Evolutionary conservation across 2,113 vertebrate genomes (phyloP).

Genomic region (rabbit (Oryctolagus cuniculus)): mOryCun1.1 NC_091438.1:111961501-111962000

Average conservation of each 20-base stretch:
- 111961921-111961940: background rate
- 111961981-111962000: background rate
- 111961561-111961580: background rate
- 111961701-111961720: background rate
- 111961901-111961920: background rate
- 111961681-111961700: background rate
- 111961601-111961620: background rate
- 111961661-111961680: background rate
- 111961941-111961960: background rate
- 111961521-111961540: background rate
- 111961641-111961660: background rate
- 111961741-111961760: background rate
- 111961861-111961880: background rate
- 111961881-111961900: background rate
- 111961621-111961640: background rate
- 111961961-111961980: background rate
- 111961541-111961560: background rate
- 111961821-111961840: background rate
- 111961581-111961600: background rate
- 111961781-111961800: too few species aligned
- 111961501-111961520: background rate
- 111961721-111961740: background rate
- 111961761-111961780: background rate
- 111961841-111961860: background rate
- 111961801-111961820: background rate